phyloP scores from a whole-genome alignment of 2,797 vertebrate genomes.

The Halcyon badia region DNA sequence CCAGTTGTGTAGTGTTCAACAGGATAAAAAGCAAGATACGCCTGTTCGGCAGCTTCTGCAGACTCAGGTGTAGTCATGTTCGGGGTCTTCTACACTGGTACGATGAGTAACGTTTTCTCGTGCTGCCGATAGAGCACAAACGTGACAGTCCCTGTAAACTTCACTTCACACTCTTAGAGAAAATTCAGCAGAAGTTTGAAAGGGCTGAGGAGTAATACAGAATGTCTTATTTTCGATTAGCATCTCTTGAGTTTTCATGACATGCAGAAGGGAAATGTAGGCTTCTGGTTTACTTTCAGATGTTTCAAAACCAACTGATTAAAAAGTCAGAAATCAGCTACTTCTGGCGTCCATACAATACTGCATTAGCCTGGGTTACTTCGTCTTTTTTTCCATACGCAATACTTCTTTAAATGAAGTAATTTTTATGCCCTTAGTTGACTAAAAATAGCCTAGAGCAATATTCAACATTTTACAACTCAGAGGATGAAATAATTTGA shows the following conservation, averaged over 20 bases:
- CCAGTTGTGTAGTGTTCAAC: too few species aligned
- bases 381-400: not conserved
- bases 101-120: too few species aligned
- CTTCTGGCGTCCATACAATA: not conserved
- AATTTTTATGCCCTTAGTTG: not conserved
- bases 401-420: not conserved
- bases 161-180: too few species aligned
- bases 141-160: too few species aligned
- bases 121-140: too few species aligned
- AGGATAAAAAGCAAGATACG: too few species aligned
- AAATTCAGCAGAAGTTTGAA: too few species aligned
- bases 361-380: not conserved
- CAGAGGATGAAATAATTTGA: not conserved
- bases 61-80: too few species aligned
- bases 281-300: not conserved
- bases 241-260: accelerated
- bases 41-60: too few species aligned
- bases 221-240: too few species aligned
- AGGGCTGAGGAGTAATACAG: too few species aligned
- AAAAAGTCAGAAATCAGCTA: not conserved
- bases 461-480: not conserved
- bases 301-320: not conserved
- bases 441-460: not conserved
- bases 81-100: too few species aligned
- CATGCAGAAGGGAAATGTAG: not conserved